Percentiles rank a stretch among this genome's conserved stretches.
phyloP scores from a whole-genome alignment of 2,113 vertebrate genomes.

The Leptobrachium leishanense region DNA sequence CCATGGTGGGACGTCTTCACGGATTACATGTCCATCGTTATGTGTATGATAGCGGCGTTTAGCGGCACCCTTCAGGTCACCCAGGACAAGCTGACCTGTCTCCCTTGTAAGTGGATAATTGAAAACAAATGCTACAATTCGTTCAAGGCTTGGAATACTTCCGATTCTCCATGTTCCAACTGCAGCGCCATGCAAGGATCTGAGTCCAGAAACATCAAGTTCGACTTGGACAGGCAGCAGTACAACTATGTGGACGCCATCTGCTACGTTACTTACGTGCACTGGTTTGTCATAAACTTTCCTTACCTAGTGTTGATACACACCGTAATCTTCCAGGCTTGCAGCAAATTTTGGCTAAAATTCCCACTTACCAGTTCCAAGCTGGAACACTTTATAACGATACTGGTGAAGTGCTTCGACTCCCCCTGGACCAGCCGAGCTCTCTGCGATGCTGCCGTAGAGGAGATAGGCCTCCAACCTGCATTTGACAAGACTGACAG shows the following conservation, averaged over 20 bases:
- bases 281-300: conserved; percentile 99
- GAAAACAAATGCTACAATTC: conserved; percentile 85
- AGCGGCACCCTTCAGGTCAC: conserved; percentile 96
- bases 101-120: conserved; percentile 97
- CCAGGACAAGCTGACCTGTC: conserved; percentile 98
- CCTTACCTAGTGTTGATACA: conserved; percentile 95
- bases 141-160: conserved; percentile 60
- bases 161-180: conserved; percentile 73
- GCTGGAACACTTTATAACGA: conserved; percentile 96
- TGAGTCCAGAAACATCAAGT: conserved; percentile 88
- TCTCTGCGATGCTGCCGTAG: conserved; percentile 92
- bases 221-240: conserved; percentile 93
- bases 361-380: conserved; percentile 98
- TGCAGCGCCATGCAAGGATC: conserved; percentile 60
- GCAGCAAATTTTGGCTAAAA: conserved; percentile 99
- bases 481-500: conserved; percentile 91
- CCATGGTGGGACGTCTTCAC: conserved; percentile 99
- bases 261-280: conserved; percentile 93
- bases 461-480: conserved; percentile 95
- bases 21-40: conserved; percentile 96
- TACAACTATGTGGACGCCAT: conserved; percentile 97
- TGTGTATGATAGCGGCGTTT: conserved; percentile 98
- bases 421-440: conserved; percentile 96
- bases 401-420: conserved; percentile 96
- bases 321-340: conserved; percentile 95